Percentiles rank a stretch among this genome's conserved stretches.
Conservation (phyloP, 2,888 invertebrate species). For the Troglohyphantes excavatus region DNA sequence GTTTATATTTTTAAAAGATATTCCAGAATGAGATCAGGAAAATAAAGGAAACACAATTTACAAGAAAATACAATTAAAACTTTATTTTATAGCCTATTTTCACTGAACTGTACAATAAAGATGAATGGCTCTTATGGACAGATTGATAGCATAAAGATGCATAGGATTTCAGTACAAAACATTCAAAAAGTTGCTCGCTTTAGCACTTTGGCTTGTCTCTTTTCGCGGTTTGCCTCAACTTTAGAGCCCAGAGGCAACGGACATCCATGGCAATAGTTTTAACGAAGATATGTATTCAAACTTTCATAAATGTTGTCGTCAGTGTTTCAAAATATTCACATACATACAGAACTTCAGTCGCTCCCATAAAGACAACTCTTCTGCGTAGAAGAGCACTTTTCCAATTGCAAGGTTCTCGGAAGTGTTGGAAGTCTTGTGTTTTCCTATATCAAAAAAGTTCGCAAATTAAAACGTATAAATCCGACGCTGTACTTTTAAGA, state of each 20-base stretch:
- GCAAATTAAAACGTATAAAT: too few relatives aligned
- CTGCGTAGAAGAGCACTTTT: too few relatives aligned
- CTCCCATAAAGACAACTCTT: too few relatives aligned
- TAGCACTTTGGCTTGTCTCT: background rate
- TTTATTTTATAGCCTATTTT: constrained; percentile 34
- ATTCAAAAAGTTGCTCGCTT: background rate
- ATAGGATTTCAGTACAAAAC: background rate
- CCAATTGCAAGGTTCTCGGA: too few relatives aligned
- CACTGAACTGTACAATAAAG: constrained; percentile 37
- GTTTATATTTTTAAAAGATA: too few relatives aligned
- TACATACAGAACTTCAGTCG: too few relatives aligned
- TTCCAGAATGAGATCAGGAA: too few relatives aligned
- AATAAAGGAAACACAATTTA: constrained; percentile 22
- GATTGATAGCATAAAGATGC: constrained; percentile 5
- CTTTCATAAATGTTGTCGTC: background rate
- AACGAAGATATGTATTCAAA: background rate
- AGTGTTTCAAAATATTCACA: too few relatives aligned
- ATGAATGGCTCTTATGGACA: constrained; percentile 52
- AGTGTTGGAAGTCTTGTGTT: too few relatives aligned
- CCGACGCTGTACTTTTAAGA: too few relatives aligned
- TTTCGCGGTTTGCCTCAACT: background rate
- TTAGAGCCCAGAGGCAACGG: background rate
- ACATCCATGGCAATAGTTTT: background rate
- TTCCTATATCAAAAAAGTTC: too few relatives aligned
- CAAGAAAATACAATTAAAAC: constrained; percentile 54